Evolutionary conservation across 2,888 invertebrate genomes (phyloP), one percentile per base, ranked within the genome.

Genomic region (Bimastos eiseni): DNA sequence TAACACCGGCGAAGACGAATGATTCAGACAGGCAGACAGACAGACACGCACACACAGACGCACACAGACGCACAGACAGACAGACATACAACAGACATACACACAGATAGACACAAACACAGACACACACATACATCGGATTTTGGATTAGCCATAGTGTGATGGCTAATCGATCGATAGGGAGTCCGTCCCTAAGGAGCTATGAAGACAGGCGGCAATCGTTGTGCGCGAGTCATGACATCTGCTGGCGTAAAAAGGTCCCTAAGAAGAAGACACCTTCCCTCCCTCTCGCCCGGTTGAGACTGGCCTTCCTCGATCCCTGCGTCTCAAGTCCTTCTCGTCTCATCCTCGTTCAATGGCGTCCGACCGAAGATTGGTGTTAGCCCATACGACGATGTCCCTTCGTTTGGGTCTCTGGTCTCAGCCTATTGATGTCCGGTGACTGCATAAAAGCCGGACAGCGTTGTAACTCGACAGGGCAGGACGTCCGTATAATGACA

Each of bases 311-410:
- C 55, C 55, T 55, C 70, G 30, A 17, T 3, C 49, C 19, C 15
- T 15, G 41, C 3, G 19, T 21, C 70, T 70, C 0, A 30, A n/a
- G 2, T n/a, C 8, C 11, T 30, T n/a, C 70, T 70, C n/a, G 4
- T 13, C 70, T 70, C 70, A 70, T 70, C 70, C 30, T 70, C 70
- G n/a, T 13, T 70, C 70, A 70, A 70, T n/a, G 70, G 70, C 70
- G 30, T n/a, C 70, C 70, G 70, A 70, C 70, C 11, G 70, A 70
- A 30, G 13, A 70, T 70, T 70, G n/a, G 70, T 70, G n/a, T 70
- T n/a, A 70, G 70, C n/a, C 30, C 70, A 70, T 70, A 70, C 70
- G 70, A 70, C n/a, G 70, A 70, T 70, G 70, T 70, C 70, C 70
- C n/a, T 70, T 70, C 70, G 70, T 70, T 13, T 70, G 70, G 8